A percentile compares a stretch with the other conserved stretches of the same genome.
These are phyloP conservation scores for Drosophila arizonae DNA, from an alignment of 1,140 invertebrate species.

Conservation along the genomic window DNA sequence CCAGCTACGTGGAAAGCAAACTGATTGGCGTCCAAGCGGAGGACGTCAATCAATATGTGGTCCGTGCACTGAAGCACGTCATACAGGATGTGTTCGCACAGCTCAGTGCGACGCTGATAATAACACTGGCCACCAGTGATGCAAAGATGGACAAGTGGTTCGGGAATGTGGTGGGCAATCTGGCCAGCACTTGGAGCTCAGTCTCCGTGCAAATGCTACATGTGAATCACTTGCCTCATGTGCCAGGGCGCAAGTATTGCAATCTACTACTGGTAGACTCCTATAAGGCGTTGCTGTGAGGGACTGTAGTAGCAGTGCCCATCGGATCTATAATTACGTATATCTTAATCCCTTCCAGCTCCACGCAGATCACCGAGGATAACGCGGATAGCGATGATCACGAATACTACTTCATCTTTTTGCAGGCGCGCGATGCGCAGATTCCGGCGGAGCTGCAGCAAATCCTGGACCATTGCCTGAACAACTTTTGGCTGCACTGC, in stretches of 20 bases:
- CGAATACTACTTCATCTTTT: slow-evolving; percentile 77
- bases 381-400: slow-evolving; percentile 52
- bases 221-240: slow-evolving; percentile 1
- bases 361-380: slow-evolving; percentile 45
- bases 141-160: slow-evolving; percentile 45
- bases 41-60: slow-evolving; percentile 52
- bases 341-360: slow-evolving; percentile 8
- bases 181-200: slow-evolving; percentile 47
- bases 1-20: slow-evolving; percentile 43
- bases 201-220: slow-evolving; percentile 52
- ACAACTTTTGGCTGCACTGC: slow-evolving; percentile 68
- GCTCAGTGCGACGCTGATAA: slow-evolving; percentile 51
- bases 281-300: slow-evolving; percentile 51
- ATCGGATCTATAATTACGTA: neutral
- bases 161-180: slow-evolving; percentile 43
- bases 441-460: slow-evolving; percentile 36
- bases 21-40: slow-evolving; percentile 59
- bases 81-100: slow-evolving; percentile 61
- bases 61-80: slow-evolving; percentile 43
- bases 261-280: slow-evolving; percentile 71
- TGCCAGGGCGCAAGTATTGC: slow-evolving; percentile 57
- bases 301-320: neutral
- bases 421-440: slow-evolving; percentile 53
- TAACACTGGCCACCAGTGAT: slow-evolving; percentile 28
- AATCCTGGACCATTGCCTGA: slow-evolving; percentile 64